These are phyloP conservation scores for Platypus cylindrus DNA, from an alignment of 2,888 invertebrate species.

Conservation along the genomic window DNA sequence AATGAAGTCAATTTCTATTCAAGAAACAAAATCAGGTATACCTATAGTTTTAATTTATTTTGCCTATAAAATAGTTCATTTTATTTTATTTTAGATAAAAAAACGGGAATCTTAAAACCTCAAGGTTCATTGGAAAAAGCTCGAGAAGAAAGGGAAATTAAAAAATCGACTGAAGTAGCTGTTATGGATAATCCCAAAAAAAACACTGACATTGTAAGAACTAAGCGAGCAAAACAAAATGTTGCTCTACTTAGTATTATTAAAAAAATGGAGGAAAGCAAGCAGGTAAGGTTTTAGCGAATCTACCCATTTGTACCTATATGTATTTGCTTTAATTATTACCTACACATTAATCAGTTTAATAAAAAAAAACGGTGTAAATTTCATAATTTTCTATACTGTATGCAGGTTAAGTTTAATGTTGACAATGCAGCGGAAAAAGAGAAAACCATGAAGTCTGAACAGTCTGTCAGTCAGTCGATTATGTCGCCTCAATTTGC, in stretches of 20 bases:
- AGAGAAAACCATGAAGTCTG: slow-evolving; percentile 25
- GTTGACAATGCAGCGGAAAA: slow-evolving; percentile 26
- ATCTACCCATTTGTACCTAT: no score
- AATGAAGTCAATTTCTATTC: slow-evolving; percentile 40
- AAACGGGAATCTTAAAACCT: slow-evolving; percentile 53
- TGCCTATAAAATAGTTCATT: slow-evolving; percentile 3
- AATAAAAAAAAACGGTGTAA: background rate
- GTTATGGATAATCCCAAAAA: slow-evolving; percentile 7
- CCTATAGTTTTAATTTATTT: slow-evolving; percentile 1
- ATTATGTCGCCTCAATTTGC: slow-evolving; percentile 10
- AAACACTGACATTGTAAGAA: slow-evolving; percentile 22
- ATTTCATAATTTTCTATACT: slow-evolving; percentile 4
- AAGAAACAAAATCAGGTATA: slow-evolving; percentile 17
- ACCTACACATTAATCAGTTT: slow-evolving; percentile 4
- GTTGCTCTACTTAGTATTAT: slow-evolving; percentile 69
- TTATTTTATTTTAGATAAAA: slow-evolving; percentile 24
- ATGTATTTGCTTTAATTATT: no score
- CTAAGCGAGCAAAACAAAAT: slow-evolving; percentile 52
- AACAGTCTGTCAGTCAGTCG: no score
- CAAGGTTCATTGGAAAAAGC: slow-evolving; percentile 58
- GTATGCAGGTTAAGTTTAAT: slow-evolving; percentile 32
- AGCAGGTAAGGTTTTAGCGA: slow-evolving; percentile 47
- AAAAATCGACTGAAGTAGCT: slow-evolving; percentile 18
- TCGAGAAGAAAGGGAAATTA: slow-evolving; percentile 45
- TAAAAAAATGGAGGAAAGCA: slow-evolving; percentile 57